phyloP scores from a whole-genome alignment of 2,888 invertebrate species.

The Pardosa pseudoannulata region DNA sequence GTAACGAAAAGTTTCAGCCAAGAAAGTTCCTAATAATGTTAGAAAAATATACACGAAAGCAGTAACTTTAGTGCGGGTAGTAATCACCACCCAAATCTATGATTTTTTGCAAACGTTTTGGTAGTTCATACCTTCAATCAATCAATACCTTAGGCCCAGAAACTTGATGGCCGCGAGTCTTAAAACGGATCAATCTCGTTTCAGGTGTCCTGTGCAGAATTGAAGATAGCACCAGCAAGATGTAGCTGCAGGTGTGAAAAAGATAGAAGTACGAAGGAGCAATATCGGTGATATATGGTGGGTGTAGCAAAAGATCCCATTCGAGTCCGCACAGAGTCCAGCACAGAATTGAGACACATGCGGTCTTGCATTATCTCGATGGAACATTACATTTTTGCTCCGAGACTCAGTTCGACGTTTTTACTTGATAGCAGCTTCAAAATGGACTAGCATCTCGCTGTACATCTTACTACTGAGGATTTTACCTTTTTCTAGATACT shows the following conservation, averaged over 20 bases:
- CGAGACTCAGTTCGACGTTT: neutral
- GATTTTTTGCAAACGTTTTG: conserved; percentile 16
- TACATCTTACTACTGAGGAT: neutral
- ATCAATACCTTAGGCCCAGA: neutral
- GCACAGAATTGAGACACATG: neutral
- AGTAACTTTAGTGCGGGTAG: conserved; percentile 2
- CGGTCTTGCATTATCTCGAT: neutral
- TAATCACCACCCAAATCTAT: conserved; percentile 10
- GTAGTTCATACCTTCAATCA: too few relatives aligned
- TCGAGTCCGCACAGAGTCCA: too few relatives aligned
- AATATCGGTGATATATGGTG: neutral
- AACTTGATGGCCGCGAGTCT: conserved; percentile 21
- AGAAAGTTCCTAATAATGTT: too few relatives aligned
- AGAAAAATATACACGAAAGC: too few relatives aligned
- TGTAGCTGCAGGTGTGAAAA: neutral
- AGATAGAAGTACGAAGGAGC: neutral
- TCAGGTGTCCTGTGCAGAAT: conserved; percentile 8
- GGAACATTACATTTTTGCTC: neutral
- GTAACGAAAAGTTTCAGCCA: too few relatives aligned
- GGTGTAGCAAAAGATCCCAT: neutral
- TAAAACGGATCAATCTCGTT: conserved; percentile 19
- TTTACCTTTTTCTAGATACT: neutral
- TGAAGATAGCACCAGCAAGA: conserved; percentile 1
- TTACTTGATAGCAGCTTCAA: neutral
- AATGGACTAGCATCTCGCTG: neutral